Evolutionary conservation across 2,888 invertebrate genomes (phyloP), one percentile per base, ranked within the genome.

Genomic region (Dicyrtoma fusca): DNA sequence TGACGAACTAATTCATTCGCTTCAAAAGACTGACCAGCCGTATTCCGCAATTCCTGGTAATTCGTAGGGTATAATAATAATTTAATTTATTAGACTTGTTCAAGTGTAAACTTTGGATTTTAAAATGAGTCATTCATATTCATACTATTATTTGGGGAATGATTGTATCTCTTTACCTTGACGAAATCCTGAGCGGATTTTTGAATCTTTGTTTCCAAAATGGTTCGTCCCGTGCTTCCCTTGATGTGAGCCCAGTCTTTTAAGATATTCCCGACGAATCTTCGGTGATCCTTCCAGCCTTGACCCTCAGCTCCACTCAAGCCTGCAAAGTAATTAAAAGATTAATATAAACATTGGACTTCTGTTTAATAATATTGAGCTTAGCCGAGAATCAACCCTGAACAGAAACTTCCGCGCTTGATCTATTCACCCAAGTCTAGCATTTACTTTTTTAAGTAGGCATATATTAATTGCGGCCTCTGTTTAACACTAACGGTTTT

Each of bases 281-380:
- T 89, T 72, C 94, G 87, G 81, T 94, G 94, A 80, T 93, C 91
- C 82, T 88, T 90, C 94, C 94, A 95, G 17, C 90, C 83, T 1
- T 87, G 87, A 0, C 93, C 94, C 83, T 92, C 91, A 1, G 94
- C 89, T 80, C 92, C 92, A 80, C 94, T 90, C 23, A 95, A 85
- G 75, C 94, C 94, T 94, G 82, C 34, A 63, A 10, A 65, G 17
- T 47, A 57, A 47, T 8, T 23, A n/a, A n/a, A n/a, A n/a, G n/a
- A n/a, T n/a, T n/a, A n/a, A n/a, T n/a, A n/a, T n/a, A n/a, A n/a
- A n/a, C n/a, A n/a, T n/a, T n/a, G n/a, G n/a, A n/a, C n/a, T n/a
- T n/a, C n/a, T n/a, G n/a, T n/a, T n/a, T n/a, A n/a, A n/a, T n/a
- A n/a, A n/a, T n/a, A n/a, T n/a, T n/a, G n/a, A n/a, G n/a, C n/a